phyloP scores from a whole-genome alignment of 1,140 invertebrate genomes.

The Leptopilina clavipes region DNA sequence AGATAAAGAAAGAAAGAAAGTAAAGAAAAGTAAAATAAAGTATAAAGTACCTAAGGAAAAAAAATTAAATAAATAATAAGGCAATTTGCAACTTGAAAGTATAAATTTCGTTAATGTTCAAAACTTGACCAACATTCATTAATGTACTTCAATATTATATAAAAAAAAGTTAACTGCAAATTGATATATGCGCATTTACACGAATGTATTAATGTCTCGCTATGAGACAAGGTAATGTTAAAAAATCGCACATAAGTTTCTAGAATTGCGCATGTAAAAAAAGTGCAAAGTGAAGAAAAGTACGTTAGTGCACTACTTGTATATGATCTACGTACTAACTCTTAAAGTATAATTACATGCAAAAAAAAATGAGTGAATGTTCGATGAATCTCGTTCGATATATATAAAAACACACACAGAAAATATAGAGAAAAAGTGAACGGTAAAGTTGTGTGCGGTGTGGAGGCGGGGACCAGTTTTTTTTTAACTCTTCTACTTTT shows the following conservation, averaged over 20 bases:
- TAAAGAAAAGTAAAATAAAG: no score
- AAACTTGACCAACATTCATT: no score
- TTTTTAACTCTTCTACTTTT: conserved; percentile 39
- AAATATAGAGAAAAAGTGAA: conserved; percentile 35
- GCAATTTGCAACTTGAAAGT: no score
- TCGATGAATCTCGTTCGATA: conserved; percentile 21
- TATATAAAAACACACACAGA: conserved; percentile 19
- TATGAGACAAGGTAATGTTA: conserved; percentile 34
- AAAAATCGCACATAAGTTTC: conserved; percentile 34
- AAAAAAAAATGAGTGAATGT: conserved; percentile 14
- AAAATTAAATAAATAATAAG: no score
- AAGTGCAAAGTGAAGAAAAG: conserved; percentile 4
- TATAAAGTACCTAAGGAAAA: no score
- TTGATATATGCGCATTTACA: conserved; percentile 29
- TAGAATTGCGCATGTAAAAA: conserved; percentile 34
- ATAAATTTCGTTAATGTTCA: no score
- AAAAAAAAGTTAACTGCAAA: conserved; percentile 13
- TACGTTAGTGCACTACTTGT: conserved; percentile 15
- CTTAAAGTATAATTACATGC: conserved; percentile 10
- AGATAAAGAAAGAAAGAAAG: no score
- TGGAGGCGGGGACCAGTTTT: conserved; percentile 69
- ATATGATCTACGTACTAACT: conserved; percentile 10
- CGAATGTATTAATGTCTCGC: conserved; percentile 14
- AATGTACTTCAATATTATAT: conserved; percentile 16
- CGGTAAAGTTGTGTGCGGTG: conserved; percentile 61